phyloP scores from a whole-genome alignment of 2,113 vertebrate species.

The Thryonomys swinderianus region DNA sequence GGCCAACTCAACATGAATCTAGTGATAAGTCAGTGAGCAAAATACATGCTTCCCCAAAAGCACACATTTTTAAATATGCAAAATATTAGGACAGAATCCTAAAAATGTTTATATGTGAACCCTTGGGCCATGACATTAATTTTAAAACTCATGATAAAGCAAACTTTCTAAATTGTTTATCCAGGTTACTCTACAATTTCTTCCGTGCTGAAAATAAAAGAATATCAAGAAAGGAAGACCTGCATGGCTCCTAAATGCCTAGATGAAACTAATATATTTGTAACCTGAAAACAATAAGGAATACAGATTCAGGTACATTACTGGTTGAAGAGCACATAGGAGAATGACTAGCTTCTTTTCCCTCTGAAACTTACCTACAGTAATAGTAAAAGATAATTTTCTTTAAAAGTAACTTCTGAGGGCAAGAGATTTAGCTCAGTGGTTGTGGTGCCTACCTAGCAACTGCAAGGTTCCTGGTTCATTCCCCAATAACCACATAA shows the following conservation, averaged over 20 bases:
- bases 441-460: too few relatives aligned
- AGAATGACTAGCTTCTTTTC: background rate
- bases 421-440: background rate
- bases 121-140: background rate
- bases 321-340: background rate
- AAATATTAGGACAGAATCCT: background rate
- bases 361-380: slow-evolving; percentile 5
- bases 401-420: background rate
- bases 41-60: background rate
- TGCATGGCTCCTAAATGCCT: background rate
- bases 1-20: too few relatives aligned
- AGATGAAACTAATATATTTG: background rate
- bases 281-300: slow-evolving; percentile 17
- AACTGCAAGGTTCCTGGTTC: too few relatives aligned
- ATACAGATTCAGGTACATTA: background rate
- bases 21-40: too few relatives aligned
- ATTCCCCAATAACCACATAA: too few relatives aligned
- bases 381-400: background rate
- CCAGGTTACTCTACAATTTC: background rate
- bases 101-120: background rate
- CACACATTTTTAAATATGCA: background rate
- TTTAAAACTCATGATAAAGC: background rate
- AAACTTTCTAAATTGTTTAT: slow-evolving; percentile 21
- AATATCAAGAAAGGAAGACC: background rate
- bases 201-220: slow-evolving; percentile 7